A percentile compares a stretch with the other conserved stretches of the same genome.
Conservation (phyloP, 2,797 vertebrate genomes). For the Coracias cyanogaster region DNA sequence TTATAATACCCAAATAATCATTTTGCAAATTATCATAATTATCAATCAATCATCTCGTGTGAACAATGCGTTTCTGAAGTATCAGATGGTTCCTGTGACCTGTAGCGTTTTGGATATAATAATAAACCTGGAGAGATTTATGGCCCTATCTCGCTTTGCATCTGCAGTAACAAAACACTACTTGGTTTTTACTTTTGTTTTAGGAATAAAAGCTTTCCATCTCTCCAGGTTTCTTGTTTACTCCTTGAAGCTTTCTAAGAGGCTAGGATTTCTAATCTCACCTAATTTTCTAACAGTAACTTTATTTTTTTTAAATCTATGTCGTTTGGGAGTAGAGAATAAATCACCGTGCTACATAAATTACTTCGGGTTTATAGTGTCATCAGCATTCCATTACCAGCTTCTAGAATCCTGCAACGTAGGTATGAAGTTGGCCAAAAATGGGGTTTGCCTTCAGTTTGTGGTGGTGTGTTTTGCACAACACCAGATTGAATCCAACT, state of each 20-base stretch:
- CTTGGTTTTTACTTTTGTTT: conserved; percentile 4
- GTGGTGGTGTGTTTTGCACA: conserved; percentile 36
- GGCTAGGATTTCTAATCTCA: background rate
- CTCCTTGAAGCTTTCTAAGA: background rate
- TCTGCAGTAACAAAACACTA: conserved; percentile 34
- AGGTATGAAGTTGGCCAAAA: conserved; percentile 30
- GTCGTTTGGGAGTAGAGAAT: background rate
- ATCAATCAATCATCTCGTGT: conserved; percentile 92
- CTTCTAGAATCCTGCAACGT: background rate
- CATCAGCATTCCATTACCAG: background rate
- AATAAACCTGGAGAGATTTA: conserved; percentile 88
- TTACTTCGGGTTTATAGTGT: background rate
- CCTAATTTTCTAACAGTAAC: background rate
- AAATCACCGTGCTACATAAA: background rate
- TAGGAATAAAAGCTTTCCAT: background rate
- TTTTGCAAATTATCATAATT: conserved; percentile 97
- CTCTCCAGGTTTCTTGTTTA: background rate
- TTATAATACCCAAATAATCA: conserved; percentile 94
- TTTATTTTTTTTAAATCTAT: background rate
- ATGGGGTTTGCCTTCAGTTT: background rate
- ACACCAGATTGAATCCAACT: conserved; percentile 82
- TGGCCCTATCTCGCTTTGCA: conserved; percentile 61
- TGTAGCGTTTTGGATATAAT: conserved; percentile 85
- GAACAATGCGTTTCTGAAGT: conserved; percentile 81
- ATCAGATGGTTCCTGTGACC: conserved; percentile 88